These are phyloP conservation scores for Galemys pyrenaicus DNA, from an alignment of 2,113 vertebrate species.

Conservation along the genomic window DNA sequence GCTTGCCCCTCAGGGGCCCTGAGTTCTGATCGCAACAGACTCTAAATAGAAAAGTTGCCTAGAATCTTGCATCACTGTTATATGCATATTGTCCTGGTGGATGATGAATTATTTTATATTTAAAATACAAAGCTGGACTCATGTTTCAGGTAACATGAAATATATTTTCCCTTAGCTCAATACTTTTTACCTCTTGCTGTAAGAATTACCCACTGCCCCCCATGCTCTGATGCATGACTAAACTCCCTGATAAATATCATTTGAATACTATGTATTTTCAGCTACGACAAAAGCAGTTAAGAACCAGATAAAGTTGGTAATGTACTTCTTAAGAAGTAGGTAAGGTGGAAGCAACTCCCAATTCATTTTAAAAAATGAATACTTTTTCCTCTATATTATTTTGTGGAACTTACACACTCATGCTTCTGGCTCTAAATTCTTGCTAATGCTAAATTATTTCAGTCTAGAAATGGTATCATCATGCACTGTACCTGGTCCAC, in stretches of 20 bases:
- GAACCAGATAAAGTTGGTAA: neutral
- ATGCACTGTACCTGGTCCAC: neutral
- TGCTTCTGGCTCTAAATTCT: conserved; percentile 32
- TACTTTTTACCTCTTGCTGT: conserved; percentile 10
- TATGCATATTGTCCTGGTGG: neutral
- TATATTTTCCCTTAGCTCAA: neutral
- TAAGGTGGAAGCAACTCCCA: neutral
- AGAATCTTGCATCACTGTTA: neutral
- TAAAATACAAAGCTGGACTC: conserved; percentile 20
- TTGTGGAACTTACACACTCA: neutral
- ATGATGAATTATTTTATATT: conserved; percentile 45
- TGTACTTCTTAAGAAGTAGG: conserved; percentile 1
- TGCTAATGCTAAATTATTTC: neutral
- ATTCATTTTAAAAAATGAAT: neutral
- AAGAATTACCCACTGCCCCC: conserved; percentile 25
- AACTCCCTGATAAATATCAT: conserved; percentile 32
- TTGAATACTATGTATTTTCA: neutral
- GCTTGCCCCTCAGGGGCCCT: neutral
- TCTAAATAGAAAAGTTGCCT: neutral
- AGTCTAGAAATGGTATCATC: neutral
- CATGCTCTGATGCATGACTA: conserved; percentile 14
- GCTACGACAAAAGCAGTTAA: neutral
- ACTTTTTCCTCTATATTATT: neutral
- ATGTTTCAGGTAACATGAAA: conserved; percentile 10
- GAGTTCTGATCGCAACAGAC: neutral